Conservation (phyloP, 2,888 invertebrate species). For the Apoda limacodes region DNA sequence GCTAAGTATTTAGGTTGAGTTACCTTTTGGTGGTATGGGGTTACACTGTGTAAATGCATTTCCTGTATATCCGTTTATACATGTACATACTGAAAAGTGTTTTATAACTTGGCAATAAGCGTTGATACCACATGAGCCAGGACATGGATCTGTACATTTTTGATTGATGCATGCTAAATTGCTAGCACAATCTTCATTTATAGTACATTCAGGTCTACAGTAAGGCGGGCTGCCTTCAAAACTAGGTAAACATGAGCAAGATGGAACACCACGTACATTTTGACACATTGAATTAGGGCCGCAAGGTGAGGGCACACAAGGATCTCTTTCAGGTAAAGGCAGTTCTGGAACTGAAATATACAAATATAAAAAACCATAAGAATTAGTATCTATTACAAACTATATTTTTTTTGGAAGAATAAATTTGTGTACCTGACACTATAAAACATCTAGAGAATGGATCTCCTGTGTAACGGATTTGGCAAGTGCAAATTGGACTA, state of each 20-base stretch:
- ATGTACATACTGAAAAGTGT: slow-evolving; percentile 74
- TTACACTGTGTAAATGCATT: slow-evolving; percentile 72
- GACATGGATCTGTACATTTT: slow-evolving; percentile 76
- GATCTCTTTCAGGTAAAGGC: slow-evolving; percentile 56
- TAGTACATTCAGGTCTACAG: slow-evolving; percentile 75
- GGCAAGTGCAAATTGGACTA: slow-evolving; percentile 78
- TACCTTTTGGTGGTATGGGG: slow-evolving; percentile 45
- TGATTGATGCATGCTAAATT: slow-evolving; percentile 76
- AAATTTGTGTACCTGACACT: slow-evolving; percentile 57
- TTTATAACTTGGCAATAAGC: slow-evolving; percentile 71
- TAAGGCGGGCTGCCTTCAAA: slow-evolving; percentile 76
- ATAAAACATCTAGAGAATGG: slow-evolving; percentile 75
- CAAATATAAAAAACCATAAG: slow-evolving; percentile 7
- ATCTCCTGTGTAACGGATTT: slow-evolving; percentile 70
- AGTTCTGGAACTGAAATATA: slow-evolving; percentile 33
- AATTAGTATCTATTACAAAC: not conserved
- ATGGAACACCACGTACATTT: slow-evolving; percentile 63
- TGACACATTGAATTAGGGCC: slow-evolving; percentile 73
- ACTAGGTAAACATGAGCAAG: slow-evolving; percentile 72
- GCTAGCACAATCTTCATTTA: slow-evolving; percentile 76
- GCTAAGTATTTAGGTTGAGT: slow-evolving; percentile 1
- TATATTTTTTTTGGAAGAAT: not conserved
- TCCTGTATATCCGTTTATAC: slow-evolving; percentile 69
- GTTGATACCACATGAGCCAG: slow-evolving; percentile 74
- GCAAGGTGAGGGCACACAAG: slow-evolving; percentile 77